Conservation (phyloP, 2,888 invertebrate genomes). For the Pollenia griseotomentosa region DNA sequence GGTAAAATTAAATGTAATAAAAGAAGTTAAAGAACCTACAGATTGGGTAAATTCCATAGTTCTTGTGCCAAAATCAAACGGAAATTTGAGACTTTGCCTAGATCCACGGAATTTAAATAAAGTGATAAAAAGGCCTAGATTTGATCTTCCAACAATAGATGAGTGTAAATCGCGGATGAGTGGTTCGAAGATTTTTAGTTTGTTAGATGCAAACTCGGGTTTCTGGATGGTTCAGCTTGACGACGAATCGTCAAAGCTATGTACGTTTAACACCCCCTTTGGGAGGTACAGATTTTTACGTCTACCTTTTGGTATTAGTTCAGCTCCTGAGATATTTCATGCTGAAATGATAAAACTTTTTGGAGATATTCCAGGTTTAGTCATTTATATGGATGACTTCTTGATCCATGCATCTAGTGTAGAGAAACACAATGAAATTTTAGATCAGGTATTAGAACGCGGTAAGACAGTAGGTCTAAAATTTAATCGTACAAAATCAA, state of each 20-base stretch:
- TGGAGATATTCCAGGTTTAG: background rate
- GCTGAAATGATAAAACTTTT: background rate
- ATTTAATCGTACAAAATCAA: too few species aligned
- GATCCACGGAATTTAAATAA: constrained; percentile 70
- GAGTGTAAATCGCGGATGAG: too few species aligned
- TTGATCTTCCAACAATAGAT: too few species aligned
- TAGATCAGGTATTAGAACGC: background rate
- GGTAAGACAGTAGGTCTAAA: too few species aligned
- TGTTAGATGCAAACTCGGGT: too few species aligned
- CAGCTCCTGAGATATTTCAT: background rate
- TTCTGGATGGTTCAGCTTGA: too few species aligned
- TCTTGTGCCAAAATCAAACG: constrained; percentile 53
- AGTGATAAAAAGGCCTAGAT: too few species aligned
- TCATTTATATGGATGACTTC: background rate
- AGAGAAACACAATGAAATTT: constrained; percentile 1
- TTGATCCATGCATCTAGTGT: background rate
- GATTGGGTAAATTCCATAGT: constrained; percentile 61
- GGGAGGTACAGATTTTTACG: too few species aligned
- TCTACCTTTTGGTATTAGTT: too few species aligned
- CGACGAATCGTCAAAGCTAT: too few species aligned
- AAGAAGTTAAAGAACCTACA: constrained; percentile 23
- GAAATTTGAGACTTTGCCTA: constrained; percentile 64
- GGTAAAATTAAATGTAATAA: constrained; percentile 31
- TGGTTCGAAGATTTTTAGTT: too few species aligned
- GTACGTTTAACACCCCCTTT: too few species aligned